Conservation (phyloP, 2,113 vertebrate species). For the Falcunculus frontatus region DNA sequence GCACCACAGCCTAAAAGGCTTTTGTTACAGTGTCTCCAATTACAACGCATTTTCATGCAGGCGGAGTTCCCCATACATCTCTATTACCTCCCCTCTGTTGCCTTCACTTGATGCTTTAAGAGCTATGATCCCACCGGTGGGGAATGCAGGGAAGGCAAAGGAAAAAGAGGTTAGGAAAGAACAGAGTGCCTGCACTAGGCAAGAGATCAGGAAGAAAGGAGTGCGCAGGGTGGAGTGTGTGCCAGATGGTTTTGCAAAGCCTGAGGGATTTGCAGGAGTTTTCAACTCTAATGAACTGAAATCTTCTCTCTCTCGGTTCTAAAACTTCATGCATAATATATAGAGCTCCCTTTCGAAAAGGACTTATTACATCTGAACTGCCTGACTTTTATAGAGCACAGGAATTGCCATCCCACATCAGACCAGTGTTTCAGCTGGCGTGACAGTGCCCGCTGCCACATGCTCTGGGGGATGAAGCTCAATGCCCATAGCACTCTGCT, state of each 20-base stretch:
- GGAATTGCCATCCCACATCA: constrained; percentile 13
- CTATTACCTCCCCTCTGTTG: neutral
- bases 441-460: neutral
- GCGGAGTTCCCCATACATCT: neutral
- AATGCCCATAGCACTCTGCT: neutral
- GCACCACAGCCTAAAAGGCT: neutral
- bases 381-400: constrained; percentile 1
- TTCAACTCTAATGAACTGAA: constrained; percentile 64
- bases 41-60: neutral
- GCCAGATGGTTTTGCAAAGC: constrained; percentile 58
- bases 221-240: neutral
- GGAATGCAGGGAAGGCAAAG: neutral
- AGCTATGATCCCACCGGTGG: neutral
- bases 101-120: neutral
- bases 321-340: constrained; percentile 62
- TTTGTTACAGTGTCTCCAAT: neutral
- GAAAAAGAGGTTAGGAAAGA: neutral
- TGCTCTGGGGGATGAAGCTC: neutral
- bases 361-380: constrained; percentile 36
- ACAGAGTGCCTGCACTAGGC: neutral
- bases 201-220: neutral
- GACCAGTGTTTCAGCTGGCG: neutral
- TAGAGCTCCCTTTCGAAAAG: constrained; percentile 39
- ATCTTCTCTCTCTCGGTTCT: constrained; percentile 42
- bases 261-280: constrained; percentile 55